These are phyloP conservation scores for Pantherophis guttatus DNA, from an alignment of 2,113 vertebrate genomes.

Conservation along the genomic window DNA sequence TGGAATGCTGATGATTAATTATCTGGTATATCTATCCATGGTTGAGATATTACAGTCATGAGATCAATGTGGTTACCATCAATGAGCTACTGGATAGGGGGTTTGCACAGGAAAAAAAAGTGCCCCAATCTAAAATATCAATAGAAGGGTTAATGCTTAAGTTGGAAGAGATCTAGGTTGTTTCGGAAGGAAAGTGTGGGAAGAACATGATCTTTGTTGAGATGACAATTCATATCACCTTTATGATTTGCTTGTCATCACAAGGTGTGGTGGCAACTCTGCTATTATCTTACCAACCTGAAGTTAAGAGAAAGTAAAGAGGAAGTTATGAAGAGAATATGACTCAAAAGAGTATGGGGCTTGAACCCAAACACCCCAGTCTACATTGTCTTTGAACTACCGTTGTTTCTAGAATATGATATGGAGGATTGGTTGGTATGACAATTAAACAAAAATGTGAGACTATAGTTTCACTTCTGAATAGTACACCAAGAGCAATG, in stretches of 20 bases:
- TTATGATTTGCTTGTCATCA: not conserved
- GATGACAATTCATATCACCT: not conserved
- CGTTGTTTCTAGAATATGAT: not conserved
- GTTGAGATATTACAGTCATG: not conserved
- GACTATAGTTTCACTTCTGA: not conserved
- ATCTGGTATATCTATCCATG: not conserved
- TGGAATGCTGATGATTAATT: not conserved
- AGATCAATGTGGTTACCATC: not conserved
- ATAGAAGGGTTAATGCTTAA: too few relatives aligned
- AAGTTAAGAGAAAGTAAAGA: not conserved
- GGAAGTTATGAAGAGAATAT: not conserved
- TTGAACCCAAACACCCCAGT: not conserved
- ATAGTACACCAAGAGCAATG: not conserved
- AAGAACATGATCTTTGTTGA: not conserved
- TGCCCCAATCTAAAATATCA: not conserved
- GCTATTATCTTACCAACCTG: not conserved
- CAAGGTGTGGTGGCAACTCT: not conserved
- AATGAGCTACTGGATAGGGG: not conserved
- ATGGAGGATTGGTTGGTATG: not conserved
- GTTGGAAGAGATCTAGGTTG: not conserved
- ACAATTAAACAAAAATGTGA: not conserved
- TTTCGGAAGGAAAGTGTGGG: not conserved
- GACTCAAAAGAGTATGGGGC: not conserved
- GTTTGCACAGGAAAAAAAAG: not conserved
- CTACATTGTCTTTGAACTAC: not conserved